Conservation (phyloP, 2,797 vertebrate genomes). For the Catharus ustulatus region DNA sequence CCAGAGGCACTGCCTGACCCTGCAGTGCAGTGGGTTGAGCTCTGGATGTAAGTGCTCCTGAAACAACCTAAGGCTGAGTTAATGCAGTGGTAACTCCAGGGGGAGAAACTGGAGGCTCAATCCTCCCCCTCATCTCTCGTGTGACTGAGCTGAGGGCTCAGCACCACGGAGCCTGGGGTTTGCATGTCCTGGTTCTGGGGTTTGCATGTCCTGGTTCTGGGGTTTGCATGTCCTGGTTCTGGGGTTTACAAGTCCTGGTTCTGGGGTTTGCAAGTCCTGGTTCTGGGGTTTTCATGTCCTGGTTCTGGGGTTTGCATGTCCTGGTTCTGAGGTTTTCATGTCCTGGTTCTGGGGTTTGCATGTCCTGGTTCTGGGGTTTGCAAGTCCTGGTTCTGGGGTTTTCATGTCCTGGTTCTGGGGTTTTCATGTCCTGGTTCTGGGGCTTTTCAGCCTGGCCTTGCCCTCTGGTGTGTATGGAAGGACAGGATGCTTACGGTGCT, state of each 20-base stretch:
- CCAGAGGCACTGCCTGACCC: not conserved
- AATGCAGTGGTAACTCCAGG: not conserved
- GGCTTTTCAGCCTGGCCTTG: not conserved
- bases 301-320: too few species aligned
- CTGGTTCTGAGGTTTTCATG: too few species aligned
- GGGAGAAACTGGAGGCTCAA: not conserved
- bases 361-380: too few species aligned
- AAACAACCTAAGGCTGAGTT: not conserved
- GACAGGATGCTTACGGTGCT: not conserved
- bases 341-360: not conserved
- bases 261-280: too few species aligned
- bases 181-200: accelerated
- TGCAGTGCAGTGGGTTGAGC: not conserved
- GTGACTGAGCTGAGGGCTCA: not conserved
- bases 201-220: too few species aligned
- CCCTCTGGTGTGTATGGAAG: not conserved
- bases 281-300: too few species aligned
- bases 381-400: too few species aligned
- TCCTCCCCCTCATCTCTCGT: not conserved
- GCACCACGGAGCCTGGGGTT: accelerated
- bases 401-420: too few species aligned
- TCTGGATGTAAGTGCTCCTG: not conserved
- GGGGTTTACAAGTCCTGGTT: too few species aligned
- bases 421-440: not conserved
- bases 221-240: too few species aligned